Conservation (phyloP, 2,113 vertebrate species). For the Glaucomys volans region DNA sequence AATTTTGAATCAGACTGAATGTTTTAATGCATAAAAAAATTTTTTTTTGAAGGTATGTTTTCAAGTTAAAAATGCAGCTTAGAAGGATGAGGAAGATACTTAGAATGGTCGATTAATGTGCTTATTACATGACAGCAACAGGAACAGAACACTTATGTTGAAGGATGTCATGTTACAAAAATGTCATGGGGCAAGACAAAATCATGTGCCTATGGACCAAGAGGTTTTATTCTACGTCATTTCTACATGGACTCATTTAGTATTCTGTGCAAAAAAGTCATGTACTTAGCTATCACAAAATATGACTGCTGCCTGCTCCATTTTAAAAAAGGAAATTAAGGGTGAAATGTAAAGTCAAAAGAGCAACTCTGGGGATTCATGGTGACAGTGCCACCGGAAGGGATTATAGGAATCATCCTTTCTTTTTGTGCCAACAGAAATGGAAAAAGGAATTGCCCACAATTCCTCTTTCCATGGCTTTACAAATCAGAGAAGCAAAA, state of each 20-base stretch:
- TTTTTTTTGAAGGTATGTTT: constrained; percentile 22
- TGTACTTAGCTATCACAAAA: constrained; percentile 10
- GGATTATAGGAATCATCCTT: not conserved
- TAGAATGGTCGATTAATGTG: not conserved
- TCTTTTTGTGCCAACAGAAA: not conserved
- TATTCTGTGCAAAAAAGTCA: not conserved
- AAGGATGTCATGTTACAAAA: constrained; percentile 42
- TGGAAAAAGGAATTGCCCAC: constrained; percentile 52
- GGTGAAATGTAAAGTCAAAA: not conserved
- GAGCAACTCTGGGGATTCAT: not conserved
- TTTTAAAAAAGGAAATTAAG: constrained; percentile 49
- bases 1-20: constrained; percentile 39
- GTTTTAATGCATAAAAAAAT: constrained; percentile 59
- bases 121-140: constrained; percentile 45
- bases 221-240: constrained; percentile 13
- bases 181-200: constrained; percentile 56
- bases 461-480: constrained; percentile 51
- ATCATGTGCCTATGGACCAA: not conserved
- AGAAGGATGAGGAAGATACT: constrained; percentile 13
- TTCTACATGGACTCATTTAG: constrained; percentile 28
- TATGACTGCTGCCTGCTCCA: not conserved
- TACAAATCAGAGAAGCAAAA: constrained; percentile 58
- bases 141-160: constrained; percentile 15
- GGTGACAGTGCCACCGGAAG: not conserved
- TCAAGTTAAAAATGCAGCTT: constrained; percentile 49